Evolutionary conservation across 2,888 invertebrate species (phyloP).

Genomic region (Apamea epomidion): DNA sequence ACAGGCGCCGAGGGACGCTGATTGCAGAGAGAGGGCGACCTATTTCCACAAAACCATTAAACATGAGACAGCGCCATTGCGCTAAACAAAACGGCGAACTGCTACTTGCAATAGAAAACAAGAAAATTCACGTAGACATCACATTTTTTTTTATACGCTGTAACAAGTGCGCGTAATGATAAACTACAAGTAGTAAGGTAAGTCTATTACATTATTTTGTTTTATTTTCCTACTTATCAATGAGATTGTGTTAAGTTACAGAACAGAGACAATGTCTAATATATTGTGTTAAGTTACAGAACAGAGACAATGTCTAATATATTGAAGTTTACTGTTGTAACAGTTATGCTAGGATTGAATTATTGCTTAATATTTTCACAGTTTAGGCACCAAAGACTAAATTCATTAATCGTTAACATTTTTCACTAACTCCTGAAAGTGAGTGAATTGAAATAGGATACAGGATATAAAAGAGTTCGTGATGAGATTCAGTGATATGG

Average conservation of each 20-base stretch:
- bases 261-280: slow-evolving; percentile 5
- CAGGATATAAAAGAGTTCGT: neutral
- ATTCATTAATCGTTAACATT: slow-evolving; percentile 21
- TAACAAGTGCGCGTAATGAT: neutral
- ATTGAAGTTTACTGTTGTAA: slow-evolving; percentile 27
- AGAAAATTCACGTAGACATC: slow-evolving; percentile 5
- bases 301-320: slow-evolving; percentile 4
- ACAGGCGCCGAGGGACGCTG: neutral
- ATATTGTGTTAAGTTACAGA: slow-evolving; percentile 22
- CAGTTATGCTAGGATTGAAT: slow-evolving; percentile 18
- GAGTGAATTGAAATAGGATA: slow-evolving; percentile 8
- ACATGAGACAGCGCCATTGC: slow-evolving; percentile 5
- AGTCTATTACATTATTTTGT: neutral
- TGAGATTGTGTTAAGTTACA: slow-evolving; percentile 20
- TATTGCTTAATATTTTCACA: slow-evolving; percentile 34
- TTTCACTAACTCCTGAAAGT: slow-evolving; percentile 16
- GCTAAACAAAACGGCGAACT: slow-evolving; percentile 23
- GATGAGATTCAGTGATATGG: slow-evolving; percentile 38
- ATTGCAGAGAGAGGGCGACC: slow-evolving; percentile 32
- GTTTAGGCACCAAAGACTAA: slow-evolving; percentile 52
- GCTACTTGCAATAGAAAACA: slow-evolving; percentile 32
- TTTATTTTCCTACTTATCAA: slow-evolving; percentile 1
- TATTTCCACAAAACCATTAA: slow-evolving; percentile 34
- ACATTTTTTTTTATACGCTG: neutral
- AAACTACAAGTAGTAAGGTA: neutral